phyloP scores from a whole-genome alignment of 2,888 invertebrate species.

The Drosophila borborema region DNA sequence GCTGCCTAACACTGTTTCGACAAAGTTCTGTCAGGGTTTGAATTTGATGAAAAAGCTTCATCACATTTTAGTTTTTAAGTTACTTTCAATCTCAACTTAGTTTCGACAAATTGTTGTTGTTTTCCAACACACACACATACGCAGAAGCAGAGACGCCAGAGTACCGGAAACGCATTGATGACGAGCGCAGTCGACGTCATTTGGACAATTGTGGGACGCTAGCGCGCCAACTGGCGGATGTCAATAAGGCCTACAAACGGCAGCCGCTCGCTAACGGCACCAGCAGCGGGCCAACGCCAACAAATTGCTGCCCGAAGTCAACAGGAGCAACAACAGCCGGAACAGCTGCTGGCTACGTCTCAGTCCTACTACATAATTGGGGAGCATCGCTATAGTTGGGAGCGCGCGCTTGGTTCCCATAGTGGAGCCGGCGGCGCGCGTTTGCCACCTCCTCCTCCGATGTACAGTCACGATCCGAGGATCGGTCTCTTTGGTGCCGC shows the following conservation, averaged over 20 bases:
- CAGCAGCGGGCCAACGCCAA: slow-evolving; percentile 42
- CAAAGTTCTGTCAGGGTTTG: slow-evolving; percentile 48
- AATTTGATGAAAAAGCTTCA: slow-evolving; percentile 44
- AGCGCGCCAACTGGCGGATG: slow-evolving; percentile 53
- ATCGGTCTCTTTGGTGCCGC: slow-evolving; percentile 34
- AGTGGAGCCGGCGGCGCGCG: slow-evolving; percentile 49
- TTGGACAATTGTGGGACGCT: slow-evolving; percentile 45
- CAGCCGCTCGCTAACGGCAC: slow-evolving; percentile 58
- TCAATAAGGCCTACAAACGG: slow-evolving; percentile 60
- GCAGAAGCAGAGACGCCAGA: slow-evolving; percentile 49
- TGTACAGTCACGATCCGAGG: slow-evolving; percentile 49
- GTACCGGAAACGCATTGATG: slow-evolving; percentile 49
- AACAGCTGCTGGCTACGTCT: slow-evolving; percentile 23
- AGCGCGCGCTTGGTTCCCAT: slow-evolving; percentile 52
- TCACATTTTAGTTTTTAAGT: slow-evolving; percentile 74
- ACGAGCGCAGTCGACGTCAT: slow-evolving; percentile 39
- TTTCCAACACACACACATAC: slow-evolving; percentile 47
- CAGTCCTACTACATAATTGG: slow-evolving; percentile 49
- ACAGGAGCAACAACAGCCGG: slow-evolving; percentile 33
- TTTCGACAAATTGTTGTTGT: slow-evolving; percentile 74
- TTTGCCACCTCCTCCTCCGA: slow-evolving; percentile 33
- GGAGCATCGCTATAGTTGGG: slow-evolving; percentile 58
- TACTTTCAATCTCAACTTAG: slow-evolving; percentile 66
- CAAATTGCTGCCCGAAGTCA: slow-evolving; percentile 33
- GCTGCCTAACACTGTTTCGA: slow-evolving; percentile 33